phyloP scores from a whole-genome alignment of 2,888 invertebrate species.

The Tenthredo livida region DNA sequence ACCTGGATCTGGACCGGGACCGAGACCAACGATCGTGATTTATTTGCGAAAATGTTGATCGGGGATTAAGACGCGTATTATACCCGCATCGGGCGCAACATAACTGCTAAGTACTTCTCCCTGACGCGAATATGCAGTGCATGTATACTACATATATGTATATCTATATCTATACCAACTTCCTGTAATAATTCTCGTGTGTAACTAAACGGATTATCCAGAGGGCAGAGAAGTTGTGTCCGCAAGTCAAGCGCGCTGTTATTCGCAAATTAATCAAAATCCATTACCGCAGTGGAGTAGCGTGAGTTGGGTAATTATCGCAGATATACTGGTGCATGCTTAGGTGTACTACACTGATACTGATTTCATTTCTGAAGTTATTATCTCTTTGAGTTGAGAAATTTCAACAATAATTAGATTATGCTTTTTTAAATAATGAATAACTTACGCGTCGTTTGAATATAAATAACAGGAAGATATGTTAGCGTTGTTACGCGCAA shows the following conservation, averaged over 20 bases:
- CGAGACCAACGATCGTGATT: constrained; percentile 39
- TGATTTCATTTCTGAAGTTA: neutral
- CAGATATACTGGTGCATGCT: too few species aligned
- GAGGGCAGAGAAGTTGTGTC: constrained; percentile 15
- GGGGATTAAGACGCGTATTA: constrained; percentile 43
- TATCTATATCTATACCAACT: neutral
- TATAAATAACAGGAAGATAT: constrained; percentile 20
- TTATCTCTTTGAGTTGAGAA: neutral
- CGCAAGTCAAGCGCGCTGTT: neutral
- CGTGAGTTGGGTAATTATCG: neutral
- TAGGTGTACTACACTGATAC: neutral
- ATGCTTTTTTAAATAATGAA: neutral
- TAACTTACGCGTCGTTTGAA: constrained; percentile 18
- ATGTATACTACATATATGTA: neutral
- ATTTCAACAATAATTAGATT: neutral
- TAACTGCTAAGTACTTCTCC: neutral
- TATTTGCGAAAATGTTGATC: constrained; percentile 46
- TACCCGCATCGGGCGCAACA: neutral
- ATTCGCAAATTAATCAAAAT: constrained; percentile 26
- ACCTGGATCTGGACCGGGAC: neutral
- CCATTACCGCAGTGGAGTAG: neutral
- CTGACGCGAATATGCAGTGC: neutral
- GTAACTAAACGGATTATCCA: constrained; percentile 36
- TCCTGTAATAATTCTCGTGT: constrained; percentile 17
- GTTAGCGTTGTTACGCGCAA: neutral